phyloP scores from a whole-genome alignment of 2,797 vertebrate species.

The Hipposideros larvatus region DNA sequence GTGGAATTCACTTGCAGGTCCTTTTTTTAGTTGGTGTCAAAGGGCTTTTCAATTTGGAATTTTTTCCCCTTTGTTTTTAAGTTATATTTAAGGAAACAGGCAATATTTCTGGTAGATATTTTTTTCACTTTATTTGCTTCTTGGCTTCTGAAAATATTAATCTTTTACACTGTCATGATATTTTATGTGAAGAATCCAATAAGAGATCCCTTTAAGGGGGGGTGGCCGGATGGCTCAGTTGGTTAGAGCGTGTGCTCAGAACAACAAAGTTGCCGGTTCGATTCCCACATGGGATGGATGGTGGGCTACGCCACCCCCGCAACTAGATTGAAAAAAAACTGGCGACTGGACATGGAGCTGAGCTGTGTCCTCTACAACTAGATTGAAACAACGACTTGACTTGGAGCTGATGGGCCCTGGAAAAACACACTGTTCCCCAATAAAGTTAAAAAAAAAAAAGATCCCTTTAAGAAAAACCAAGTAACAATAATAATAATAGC shows the following conservation, averaged over 20 bases:
- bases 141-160: neutral
- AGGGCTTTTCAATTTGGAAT: neutral
- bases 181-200: neutral
- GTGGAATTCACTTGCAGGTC: neutral
- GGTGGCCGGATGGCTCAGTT: no score
- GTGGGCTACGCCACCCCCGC: no score
- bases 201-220: neutral
- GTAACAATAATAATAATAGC: neutral
- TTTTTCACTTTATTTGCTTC: slow-evolving; percentile 3
- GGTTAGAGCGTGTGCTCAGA: no score
- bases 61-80: neutral
- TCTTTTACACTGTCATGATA: neutral
- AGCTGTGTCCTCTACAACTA: no score
- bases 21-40: neutral
- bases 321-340: no score
- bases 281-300: no score
- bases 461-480: slow-evolving; percentile 31
- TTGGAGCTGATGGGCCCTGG: no score
- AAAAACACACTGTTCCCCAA: no score
- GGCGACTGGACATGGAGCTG: no score
- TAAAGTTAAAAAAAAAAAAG: no score
- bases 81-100: neutral
- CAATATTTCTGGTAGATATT: neutral
- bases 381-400: no score
- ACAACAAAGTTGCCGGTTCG: no score